phyloP scores from a whole-genome alignment of 2,113 vertebrate genomes.

The Ciconia boyciana region DNA sequence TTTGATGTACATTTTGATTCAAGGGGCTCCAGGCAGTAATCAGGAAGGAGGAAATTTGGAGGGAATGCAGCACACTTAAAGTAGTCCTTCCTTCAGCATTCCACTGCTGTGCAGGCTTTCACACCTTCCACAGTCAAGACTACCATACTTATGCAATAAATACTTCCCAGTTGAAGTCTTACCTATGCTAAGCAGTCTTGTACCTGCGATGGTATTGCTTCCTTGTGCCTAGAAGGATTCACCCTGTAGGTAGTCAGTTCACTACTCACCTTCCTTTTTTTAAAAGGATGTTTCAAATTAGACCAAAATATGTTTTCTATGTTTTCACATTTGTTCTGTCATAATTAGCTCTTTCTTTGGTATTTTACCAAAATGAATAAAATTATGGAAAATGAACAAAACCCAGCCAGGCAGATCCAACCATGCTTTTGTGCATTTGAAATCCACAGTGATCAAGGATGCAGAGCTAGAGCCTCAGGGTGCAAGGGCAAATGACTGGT shows the following conservation, averaged over 20 bases:
- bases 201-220: neutral
- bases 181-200: neutral
- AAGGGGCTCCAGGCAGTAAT: neutral
- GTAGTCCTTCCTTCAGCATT: neutral
- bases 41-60: neutral
- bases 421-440: neutral
- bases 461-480: neutral
- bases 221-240: neutral
- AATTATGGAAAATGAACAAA: neutral
- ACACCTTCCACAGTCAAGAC: neutral
- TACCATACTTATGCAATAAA: neutral
- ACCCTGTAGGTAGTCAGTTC: neutral
- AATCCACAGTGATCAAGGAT: neutral
- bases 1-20: neutral
- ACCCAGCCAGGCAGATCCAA: neutral
- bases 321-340: neutral
- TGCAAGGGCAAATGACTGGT: neutral
- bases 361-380: neutral
- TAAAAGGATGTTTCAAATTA: neutral
- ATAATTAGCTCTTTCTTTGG: neutral
- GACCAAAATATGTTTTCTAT: neutral
- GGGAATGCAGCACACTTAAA: rapidly evolving
- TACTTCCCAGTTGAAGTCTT: neutral
- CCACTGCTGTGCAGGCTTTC: neutral
- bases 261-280: neutral